Conservation (phyloP, 2,113 vertebrate genomes). For the Pterocles gutturalis region DNA sequence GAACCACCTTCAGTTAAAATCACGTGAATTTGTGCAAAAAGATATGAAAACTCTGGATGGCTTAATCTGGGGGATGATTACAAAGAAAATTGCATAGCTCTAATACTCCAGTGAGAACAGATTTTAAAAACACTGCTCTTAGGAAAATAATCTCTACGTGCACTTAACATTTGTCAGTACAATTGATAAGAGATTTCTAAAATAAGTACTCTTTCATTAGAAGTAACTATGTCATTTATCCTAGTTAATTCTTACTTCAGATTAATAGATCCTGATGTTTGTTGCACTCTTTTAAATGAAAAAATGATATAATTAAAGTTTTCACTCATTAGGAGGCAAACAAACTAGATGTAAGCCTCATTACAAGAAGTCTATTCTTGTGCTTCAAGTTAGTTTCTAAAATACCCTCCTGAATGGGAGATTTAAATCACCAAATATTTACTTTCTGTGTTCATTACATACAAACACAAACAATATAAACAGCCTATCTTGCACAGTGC, state of each 20-base stretch:
- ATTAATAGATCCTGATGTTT: neutral
- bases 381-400: neutral
- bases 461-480: conserved; percentile 28
- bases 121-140: neutral
- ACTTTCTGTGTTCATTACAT: neutral
- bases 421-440: conserved; percentile 27
- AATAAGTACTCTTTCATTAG: neutral
- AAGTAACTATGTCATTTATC: neutral
- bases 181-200: neutral
- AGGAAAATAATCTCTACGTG: neutral
- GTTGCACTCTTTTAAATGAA: neutral
- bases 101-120: neutral
- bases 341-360: neutral
- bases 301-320: neutral
- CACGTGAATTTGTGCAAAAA: neutral
- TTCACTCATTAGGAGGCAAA: neutral
- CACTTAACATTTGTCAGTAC: neutral
- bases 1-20: neutral
- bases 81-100: neutral
- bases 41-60: neutral
- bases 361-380: neutral
- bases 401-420: neutral
- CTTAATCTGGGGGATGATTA: neutral
- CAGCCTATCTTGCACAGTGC: neutral
- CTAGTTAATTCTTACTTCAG: neutral